A percentile compares a stretch with the other conserved stretches of the same genome.
These are phyloP conservation scores for Pilophorus perplexus DNA, from an alignment of 2,888 invertebrate genomes.

Conservation along the genomic window DNA sequence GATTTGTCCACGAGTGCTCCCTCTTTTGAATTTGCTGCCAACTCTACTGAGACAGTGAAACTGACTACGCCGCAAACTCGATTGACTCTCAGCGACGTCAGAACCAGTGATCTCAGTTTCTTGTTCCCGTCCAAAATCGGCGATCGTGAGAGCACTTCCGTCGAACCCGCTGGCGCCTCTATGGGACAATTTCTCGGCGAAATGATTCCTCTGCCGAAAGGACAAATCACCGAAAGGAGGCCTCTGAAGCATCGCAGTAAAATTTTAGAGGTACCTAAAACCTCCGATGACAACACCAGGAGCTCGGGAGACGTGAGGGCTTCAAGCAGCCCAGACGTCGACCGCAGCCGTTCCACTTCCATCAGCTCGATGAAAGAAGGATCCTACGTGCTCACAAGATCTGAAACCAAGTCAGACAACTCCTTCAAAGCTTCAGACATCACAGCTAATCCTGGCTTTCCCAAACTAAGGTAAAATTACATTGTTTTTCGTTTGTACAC, in stretches of 20 bases:
- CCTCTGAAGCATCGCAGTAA: background rate
- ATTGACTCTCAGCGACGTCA: background rate
- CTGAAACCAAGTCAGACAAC: slow-evolving; percentile 3
- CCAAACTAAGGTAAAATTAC: background rate
- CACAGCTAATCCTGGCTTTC: too few relatives aligned
- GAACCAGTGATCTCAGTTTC: background rate
- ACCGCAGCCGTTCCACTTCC: slow-evolving; percentile 24
- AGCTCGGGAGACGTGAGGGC: background rate
- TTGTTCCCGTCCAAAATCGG: slow-evolving; percentile 2
- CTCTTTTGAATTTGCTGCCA: background rate
- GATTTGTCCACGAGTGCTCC: background rate
- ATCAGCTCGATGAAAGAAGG: slow-evolving; percentile 26
- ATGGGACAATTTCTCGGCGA: slow-evolving; percentile 13
- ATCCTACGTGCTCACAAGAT: slow-evolving; percentile 11
- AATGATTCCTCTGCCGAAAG: slow-evolving; percentile 1
- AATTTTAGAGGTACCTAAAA: background rate
- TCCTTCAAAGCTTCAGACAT: background rate
- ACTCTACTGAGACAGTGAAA: background rate
- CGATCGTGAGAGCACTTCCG: too few relatives aligned
- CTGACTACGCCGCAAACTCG: background rate
- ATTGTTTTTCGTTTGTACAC: background rate
- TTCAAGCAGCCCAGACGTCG: slow-evolving; percentile 4
- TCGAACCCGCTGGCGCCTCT: background rate
- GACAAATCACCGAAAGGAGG: slow-evolving; percentile 1
- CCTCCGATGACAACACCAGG: background rate